Evolutionary conservation across 2,113 vertebrate genomes (phyloP), one percentile per base, ranked within the genome.

Genomic region (Chaetodon trifascialis): DNA sequence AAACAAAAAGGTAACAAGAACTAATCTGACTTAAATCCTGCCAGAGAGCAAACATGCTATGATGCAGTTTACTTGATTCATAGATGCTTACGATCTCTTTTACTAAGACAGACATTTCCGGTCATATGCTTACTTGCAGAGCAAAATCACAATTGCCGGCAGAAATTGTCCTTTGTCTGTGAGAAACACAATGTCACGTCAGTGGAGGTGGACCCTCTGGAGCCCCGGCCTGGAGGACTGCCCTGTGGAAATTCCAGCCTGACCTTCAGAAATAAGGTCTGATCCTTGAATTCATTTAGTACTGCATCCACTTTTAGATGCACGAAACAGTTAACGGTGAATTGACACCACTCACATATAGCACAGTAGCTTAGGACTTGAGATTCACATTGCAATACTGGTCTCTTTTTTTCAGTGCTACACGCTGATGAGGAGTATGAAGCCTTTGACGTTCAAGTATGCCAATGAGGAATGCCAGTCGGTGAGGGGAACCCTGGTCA

Each of bases 211-310:
- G 92, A 94, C 0, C 94, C 95, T 60, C 90, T 93, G 86, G 93
- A 93, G 72, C 92, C 95, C 49, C 90, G 66, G 1, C 92, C 94
- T 30, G 80, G 62, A 9, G 92, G 93, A 69, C 85, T 79, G 69
- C 88, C 92, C 1, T 99, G 98, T 81, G 94, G 84, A 44, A 84
- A 88, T 1, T 5, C 0, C 2, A 95, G 95, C 82, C 14, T 89
- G 72, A 46, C 73, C 83, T 99, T 99, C 94, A 95, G 92, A 85
- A 94, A 97, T 85, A 99, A 99, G 97, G 98, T 99, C 93, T 86
- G 84, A 15, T 21, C 11, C 23, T 34, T 9, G 9, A 49, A 10
- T 54, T 49, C 25, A 30, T 58, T 30, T 36, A 14, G 60, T 9
- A 44, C 15, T n/a, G 5, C 5, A 56, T 11, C 11, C 25, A 65